Evolutionary conservation across 2,113 vertebrate species (phyloP), one percentile per base, ranked within the genome.

Genomic region (Ochotona curzoniae): DNA sequence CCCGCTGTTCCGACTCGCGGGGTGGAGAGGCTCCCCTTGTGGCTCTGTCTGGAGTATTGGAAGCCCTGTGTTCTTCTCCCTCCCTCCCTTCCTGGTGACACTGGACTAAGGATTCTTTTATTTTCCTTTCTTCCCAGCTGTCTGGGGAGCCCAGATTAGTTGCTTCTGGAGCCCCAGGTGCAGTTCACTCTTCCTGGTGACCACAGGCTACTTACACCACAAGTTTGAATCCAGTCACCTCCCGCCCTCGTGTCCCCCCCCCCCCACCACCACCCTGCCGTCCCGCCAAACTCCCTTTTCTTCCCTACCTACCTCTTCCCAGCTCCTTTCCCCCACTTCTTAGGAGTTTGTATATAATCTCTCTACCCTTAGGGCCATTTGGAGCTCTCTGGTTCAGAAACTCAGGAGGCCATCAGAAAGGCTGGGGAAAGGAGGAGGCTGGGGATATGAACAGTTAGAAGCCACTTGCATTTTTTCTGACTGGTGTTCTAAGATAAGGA

Each of bases 311-410:
- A 57, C n/a, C 71, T 83, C 38, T 44, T 44, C 23, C 79, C 23
- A 28, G 57, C 17, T 32, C 63, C 79, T 81, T 38, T 67, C n/a
- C 73, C 66, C 26, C 47, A 90, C 74, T 75, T 60, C 89, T 95
- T 71, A 91, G 83, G 90, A 94, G 91, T 94, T 71, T 86, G 30
- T 76, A 38, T 47, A 91, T 57, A 91, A 90, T 63, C 91, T 91
- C 83, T 83, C 60, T 64, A 95, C 60, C 84, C 61, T 90, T 75
- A 81, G 54, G 83, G 89, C n/a, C 76, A 83, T 94, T 32, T 96
- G 74, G 54, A 93, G 64, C 30, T 89, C 73, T 96, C 92, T 61
- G 63, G 63, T 92, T 92, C 90, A 87, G 88, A 96, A 96, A 95
- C 57, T 83, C 35, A 38, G 80, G 38, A 83, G 71, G 91, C n/a